Evolutionary conservation across 92 coral and sea anemone species (phyloP).

Genomic region (Bergia puertoricense): DNA sequence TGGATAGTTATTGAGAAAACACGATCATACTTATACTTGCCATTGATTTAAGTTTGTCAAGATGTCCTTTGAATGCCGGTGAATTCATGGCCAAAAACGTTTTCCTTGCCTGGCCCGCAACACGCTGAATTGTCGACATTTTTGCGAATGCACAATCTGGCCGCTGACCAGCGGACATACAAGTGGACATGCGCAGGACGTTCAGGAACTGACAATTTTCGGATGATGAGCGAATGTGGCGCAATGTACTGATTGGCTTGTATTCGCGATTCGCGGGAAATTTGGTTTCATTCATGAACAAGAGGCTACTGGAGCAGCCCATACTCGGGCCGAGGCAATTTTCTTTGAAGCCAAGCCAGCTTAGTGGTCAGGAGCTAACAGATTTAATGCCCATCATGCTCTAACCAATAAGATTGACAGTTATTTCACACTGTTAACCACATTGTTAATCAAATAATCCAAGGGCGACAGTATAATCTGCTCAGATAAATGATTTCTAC

Average conservation of each 20-base stretch:
- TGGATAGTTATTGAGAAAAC: not conserved
- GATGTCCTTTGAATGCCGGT: slow-evolving; percentile 69
- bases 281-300: too few species aligned
- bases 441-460: too few species aligned
- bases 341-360: too few species aligned
- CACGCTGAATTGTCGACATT: slow-evolving; percentile 77
- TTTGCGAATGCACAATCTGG: slow-evolving; percentile 19
- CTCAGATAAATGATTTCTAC: too few species aligned
- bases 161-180: slow-evolving; percentile 15
- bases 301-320: too few species aligned
- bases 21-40: slow-evolving; percentile 47
- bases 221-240: slow-evolving; percentile 1
- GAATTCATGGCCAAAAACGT: slow-evolving; percentile 74
- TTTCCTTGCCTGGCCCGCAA: slow-evolving; percentile 85
- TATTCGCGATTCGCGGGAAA: not conserved
- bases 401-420: too few species aligned
- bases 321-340: too few species aligned
- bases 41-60: slow-evolving; percentile 78
- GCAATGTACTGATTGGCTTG: not conserved
- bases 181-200: not conserved
- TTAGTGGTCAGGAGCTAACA: too few species aligned
- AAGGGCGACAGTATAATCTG: too few species aligned
- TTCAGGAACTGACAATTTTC: not conserved
- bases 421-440: too few species aligned
- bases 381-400: too few species aligned